phyloP scores from a whole-genome alignment of 2,797 vertebrate species.

The Pseudochirops corinnae region DNA sequence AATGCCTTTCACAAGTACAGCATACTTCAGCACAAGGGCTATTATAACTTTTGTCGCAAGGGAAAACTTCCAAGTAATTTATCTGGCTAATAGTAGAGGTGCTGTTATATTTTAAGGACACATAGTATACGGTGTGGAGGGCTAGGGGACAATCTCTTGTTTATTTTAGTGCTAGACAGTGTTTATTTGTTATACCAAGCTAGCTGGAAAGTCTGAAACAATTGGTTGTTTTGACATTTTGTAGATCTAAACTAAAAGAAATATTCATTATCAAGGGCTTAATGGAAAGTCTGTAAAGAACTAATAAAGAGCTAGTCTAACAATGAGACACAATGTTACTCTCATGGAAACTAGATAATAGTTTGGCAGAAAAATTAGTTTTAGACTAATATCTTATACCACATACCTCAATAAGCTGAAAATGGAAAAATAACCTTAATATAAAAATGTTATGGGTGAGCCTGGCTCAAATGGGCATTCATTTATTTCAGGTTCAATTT shows the following conservation, averaged over 20 bases:
- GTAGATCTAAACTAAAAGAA: background rate
- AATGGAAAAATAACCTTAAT: background rate
- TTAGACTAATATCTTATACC: background rate
- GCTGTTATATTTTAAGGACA: background rate
- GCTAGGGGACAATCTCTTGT: background rate
- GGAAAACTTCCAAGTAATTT: slow-evolving; percentile 39
- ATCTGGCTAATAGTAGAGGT: slow-evolving; percentile 22
- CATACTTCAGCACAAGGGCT: slow-evolving; percentile 42
- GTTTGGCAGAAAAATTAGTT: background rate
- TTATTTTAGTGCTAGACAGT: background rate
- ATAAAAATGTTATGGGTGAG: background rate
- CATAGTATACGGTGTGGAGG: background rate
- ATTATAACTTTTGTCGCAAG: slow-evolving; percentile 46
- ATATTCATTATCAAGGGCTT: background rate
- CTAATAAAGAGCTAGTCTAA: background rate
- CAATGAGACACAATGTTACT: background rate
- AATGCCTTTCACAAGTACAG: slow-evolving; percentile 53
- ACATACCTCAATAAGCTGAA: background rate
- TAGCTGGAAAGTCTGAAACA: slow-evolving; percentile 36
- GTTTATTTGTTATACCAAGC: background rate
- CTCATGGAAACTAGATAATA: background rate
- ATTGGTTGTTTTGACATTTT: background rate
- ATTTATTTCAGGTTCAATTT: background rate
- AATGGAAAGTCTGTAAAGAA: background rate
- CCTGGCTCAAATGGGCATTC: background rate